Conservation (phyloP, 2,797 vertebrate genomes). For the Dermochelys coriacea region DNA sequence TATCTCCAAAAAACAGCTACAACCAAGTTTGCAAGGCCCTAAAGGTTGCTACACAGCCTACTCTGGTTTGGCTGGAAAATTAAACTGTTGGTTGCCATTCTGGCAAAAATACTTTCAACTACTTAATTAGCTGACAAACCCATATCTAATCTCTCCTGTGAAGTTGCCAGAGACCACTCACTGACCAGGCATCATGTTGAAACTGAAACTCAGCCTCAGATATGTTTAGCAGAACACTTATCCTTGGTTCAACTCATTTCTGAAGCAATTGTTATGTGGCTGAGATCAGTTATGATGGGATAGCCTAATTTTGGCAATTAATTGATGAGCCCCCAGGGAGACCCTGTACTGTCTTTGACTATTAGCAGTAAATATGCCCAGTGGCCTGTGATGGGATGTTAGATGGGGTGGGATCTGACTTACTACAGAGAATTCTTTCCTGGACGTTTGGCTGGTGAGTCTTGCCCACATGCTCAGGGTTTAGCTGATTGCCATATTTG, state of each 20-base stretch:
- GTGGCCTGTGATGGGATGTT: too few species aligned
- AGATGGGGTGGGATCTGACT: too few species aligned
- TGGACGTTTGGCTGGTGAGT: too few species aligned
- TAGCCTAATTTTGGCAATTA: too few species aligned
- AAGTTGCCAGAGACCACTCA: neutral
- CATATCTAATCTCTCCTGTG: neutral
- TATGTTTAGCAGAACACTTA: neutral
- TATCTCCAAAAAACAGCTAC: neutral
- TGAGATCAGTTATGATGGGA: neutral
- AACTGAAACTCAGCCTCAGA: neutral
- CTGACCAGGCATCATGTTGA: neutral
- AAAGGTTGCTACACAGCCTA: neutral
- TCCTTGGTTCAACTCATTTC: neutral
- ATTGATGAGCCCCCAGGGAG: too few species aligned
- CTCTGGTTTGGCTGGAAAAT: neutral
- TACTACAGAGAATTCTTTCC: too few species aligned
- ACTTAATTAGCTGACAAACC: neutral
- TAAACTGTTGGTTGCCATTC: neutral
- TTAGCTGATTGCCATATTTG: too few species aligned
- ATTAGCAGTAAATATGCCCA: too few species aligned
- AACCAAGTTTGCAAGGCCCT: neutral
- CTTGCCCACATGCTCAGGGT: too few species aligned
- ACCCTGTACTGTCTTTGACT: too few species aligned
- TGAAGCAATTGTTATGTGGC: neutral
- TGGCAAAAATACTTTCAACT: neutral